Evolutionary conservation across 2,888 invertebrate genomes (phyloP), one percentile per base, ranked within the genome.

Genomic region (Eupithecia centaureata): DNA sequence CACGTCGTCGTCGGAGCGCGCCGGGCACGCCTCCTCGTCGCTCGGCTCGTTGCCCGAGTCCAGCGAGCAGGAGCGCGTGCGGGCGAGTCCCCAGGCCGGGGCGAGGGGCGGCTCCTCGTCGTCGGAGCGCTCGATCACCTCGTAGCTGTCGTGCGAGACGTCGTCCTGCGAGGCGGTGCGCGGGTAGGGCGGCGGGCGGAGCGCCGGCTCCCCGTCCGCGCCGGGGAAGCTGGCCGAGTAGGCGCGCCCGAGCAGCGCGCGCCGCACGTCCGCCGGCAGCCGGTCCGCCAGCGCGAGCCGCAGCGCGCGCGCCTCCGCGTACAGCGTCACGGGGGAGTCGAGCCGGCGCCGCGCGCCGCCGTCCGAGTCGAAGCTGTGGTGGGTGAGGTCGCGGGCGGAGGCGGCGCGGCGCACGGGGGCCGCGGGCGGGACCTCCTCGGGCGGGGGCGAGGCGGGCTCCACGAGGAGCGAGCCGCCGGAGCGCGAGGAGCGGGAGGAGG

Each of bases 221-320:
- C 97, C 97, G 27, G 97, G 97, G 86, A 97, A 97, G 85, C 97
- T 97, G 73, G 97, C 97, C 27, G 97, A 97, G 89, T 97, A 97
- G 5, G 97, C 95, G 85, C 97, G 96, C 61, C 95, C 71, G 65
- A 69, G 68, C 61, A 70, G 85, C 65, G 82, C 79, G 70, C 82
- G 27, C 84, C 91, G 91, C 57, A 56, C 32, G 3, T 85, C 71
- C 42, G 42, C 8, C 8, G 30, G 56, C 82, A 95, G 95, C 66
- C 95, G 95, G 5, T 95, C 95, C 61, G 96, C 97, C 65, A 70
- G 85, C 64, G 82, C 79, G 70, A 82, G 27, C 84, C 42, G 42
- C 42, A 87, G 81, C 76, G 90, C 80, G 72, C 90, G 87, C 65
- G 90, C 89, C 77, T 89, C 90, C 69, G 93, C 90, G 65, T 94